Base-by-base conservation (phyloP, 2,797 vertebrate species). In the Intellagama lesueurii region DNA sequence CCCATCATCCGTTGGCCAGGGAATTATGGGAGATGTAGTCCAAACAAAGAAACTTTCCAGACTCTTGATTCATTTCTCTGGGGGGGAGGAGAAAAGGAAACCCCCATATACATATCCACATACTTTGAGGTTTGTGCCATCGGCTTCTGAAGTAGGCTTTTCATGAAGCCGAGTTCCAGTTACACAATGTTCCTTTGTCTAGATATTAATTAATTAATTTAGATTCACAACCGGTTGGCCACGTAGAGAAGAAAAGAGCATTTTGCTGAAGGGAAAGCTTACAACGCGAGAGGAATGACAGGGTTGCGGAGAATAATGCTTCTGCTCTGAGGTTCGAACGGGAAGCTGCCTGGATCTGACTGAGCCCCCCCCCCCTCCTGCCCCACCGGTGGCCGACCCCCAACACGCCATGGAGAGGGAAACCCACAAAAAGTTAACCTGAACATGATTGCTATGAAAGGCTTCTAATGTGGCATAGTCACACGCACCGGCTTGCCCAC, bases 161-260 rank as follows among this genome's bases (percentile, higher is more conserved):
- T 76, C 73, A 86, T 35, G 5, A 64, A 66, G 73, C 9, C 19
- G 22, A 19, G 73, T 44, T 44, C 32, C 56, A 3, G 11, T 22
- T 11, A 66, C 56, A 86, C 52, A 87, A 35, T 70, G 66, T 26
- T 6, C 66, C 77, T 72, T 87, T 70, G 66, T 87, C 66, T 79
- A 66, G 22, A 3, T 47, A 44, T 30, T 77, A 66, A 77, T 86
- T 77, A 14, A 86, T 44, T 30, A 28, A 64, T 44, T 73, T 72
- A 6, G 83, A 35, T 84, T 72, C 72, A 72, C 22, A 75, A 75
- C 83, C 19, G 22, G 70, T 32, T 76, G n/a, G 40, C 60, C 70
- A 60, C 40, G 28, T 35, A 28, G 32, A 22, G 72, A 35, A 70
- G 32, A 60, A 76, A 85, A 24, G 24, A 40, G 30, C 49, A 5